A percentile compares a stretch with the other conserved stretches of the same genome.
Conservation (phyloP, 1,140 invertebrate species). For the Xylocopa sonorina region DNA sequence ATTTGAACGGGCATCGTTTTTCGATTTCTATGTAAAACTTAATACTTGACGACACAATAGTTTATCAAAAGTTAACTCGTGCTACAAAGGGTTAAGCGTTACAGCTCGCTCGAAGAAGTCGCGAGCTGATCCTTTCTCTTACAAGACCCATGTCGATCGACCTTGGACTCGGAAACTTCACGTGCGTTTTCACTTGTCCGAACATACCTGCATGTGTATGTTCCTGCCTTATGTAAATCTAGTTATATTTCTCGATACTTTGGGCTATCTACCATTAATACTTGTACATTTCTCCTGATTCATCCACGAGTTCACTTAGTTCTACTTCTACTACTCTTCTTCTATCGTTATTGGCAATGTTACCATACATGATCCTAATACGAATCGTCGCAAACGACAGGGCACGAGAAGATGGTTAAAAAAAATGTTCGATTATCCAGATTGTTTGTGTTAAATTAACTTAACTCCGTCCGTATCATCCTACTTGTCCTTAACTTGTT, state of each 20-base stretch:
- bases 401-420: no score
- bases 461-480: no score
- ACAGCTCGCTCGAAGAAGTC: neutral
- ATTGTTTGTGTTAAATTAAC: neutral
- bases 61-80: no score
- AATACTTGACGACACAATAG: no score
- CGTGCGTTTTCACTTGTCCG: conserved; percentile 39
- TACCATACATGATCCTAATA: neutral
- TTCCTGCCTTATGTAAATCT: conserved; percentile 33
- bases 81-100: conserved; percentile 21
- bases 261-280: neutral
- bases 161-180: conserved; percentile 45
- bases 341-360: neutral
- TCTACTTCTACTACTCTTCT: neutral
- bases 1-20: no score
- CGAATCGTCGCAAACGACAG: neutral
- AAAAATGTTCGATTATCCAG: no score
- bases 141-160: conserved; percentile 25
- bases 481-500: no score
- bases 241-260: conserved; percentile 11
- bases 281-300: neutral
- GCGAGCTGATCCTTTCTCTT: conserved; percentile 49
- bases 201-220: conserved; percentile 11
- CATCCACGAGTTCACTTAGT: no score
- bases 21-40: no score